Evolutionary conservation across 2,797 vertebrate genomes (phyloP).

Genomic region (Rhabdomys pumilio): DNA sequence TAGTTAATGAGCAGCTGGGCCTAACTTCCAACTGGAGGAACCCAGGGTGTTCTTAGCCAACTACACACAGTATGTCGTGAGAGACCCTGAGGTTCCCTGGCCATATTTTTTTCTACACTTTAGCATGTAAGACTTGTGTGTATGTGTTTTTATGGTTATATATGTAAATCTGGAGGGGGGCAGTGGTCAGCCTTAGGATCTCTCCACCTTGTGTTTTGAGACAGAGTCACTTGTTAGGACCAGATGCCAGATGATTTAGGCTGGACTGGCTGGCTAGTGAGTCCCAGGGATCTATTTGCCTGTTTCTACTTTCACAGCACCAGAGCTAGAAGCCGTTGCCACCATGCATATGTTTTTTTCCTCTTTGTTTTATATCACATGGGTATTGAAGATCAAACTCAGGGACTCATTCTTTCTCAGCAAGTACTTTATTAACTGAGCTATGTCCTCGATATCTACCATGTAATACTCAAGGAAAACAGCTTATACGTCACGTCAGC

Average conservation of each 20-base stretch:
- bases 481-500: neutral
- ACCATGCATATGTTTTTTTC: neutral
- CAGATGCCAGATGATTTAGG: neutral
- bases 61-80: too few relatives aligned
- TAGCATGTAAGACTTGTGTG: neutral
- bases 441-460: neutral
- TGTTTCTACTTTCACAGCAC: neutral
- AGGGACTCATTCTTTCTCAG: neutral
- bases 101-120: too few relatives aligned
- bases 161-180: neutral
- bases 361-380: neutral
- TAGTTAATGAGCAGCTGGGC: too few relatives aligned
- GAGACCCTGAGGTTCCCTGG: too few relatives aligned
- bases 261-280: neutral
- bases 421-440: neutral
- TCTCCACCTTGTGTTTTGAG: neutral
- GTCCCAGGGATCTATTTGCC: neutral
- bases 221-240: neutral
- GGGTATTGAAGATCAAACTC: neutral
- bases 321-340: neutral
- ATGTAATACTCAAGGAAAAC: constrained; percentile 20
- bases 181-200: neutral
- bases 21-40: too few relatives aligned
- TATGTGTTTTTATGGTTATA: neutral
- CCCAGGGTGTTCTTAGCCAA: too few relatives aligned